phyloP scores from a whole-genome alignment of 2,797 vertebrate genomes.

The Thaleichthys pacificus region DNA sequence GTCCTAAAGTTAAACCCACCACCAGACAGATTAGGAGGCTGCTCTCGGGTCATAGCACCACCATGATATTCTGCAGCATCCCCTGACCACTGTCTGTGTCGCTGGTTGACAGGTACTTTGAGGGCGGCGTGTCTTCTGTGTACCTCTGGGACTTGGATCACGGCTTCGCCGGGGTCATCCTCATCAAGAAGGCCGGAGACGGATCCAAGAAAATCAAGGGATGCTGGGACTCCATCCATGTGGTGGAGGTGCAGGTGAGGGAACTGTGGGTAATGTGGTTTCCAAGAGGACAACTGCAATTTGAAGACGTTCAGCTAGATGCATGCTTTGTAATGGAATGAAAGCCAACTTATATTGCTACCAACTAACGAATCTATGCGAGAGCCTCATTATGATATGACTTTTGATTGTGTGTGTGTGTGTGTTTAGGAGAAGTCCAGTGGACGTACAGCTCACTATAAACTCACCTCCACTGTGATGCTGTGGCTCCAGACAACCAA shows the following conservation, averaged over 20 bases:
- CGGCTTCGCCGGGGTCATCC: conserved; percentile 97
- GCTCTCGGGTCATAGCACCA: neutral
- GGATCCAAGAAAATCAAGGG: conserved; percentile 99
- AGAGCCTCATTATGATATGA: neutral
- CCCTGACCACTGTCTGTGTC: conserved; percentile 9
- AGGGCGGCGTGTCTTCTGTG: conserved; percentile 97
- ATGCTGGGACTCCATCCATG: conserved; percentile 99
- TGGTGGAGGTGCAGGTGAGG: conserved; percentile 98
- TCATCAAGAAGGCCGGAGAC: conserved; percentile 98
- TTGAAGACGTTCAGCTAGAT: neutral
- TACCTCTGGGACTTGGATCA: conserved; percentile 99
- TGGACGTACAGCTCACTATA: conserved; percentile 96
- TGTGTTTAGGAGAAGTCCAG: conserved; percentile 91
- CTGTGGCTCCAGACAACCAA: conserved; percentile 99
- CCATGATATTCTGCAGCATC: neutral
- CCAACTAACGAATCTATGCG: no score
- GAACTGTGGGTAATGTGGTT: neutral
- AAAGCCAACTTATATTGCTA: neutral
- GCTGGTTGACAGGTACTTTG: conserved; percentile 86
- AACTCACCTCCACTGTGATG: conserved; percentile 99
- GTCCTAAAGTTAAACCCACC: no score
- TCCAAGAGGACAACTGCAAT: neutral
- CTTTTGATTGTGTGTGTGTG: conserved; percentile 13
- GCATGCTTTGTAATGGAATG: neutral
- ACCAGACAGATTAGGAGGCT: no score